These are phyloP conservation scores for Naso thynnoides DNA, from an alignment of 2,797 vertebrate species.

Conservation along the genomic window DNA sequence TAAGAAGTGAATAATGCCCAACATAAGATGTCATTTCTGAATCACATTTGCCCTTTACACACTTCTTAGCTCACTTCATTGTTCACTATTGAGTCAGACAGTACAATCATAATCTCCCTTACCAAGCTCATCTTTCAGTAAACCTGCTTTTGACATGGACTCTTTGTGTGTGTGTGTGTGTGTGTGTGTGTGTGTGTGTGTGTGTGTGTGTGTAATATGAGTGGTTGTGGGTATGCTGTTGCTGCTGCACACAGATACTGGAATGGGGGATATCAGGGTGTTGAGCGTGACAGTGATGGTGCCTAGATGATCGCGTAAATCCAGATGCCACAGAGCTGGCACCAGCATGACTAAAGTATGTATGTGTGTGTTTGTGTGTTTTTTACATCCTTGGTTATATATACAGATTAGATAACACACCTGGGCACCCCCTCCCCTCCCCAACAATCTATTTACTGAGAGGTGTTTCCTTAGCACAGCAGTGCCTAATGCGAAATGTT, in stretches of 20 bases:
- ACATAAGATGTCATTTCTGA: conserved; percentile 32
- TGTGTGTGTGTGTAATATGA: conserved; percentile 30
- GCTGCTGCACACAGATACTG: conserved; percentile 12
- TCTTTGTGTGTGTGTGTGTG: conserved; percentile 25
- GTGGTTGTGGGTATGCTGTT: conserved; percentile 25
- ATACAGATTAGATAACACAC: conserved; percentile 49
- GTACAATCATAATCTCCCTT: conserved; percentile 29
- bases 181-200: conserved; percentile 25
- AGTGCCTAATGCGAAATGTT: background rate
- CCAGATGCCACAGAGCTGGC: conserved; percentile 6
- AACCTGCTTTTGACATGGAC: conserved; percentile 51
- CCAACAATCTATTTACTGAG: background rate
- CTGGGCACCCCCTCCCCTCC: conserved; percentile 2
- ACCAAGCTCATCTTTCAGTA: conserved; percentile 55
- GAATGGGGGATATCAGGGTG: conserved; percentile 39
- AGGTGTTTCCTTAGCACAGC: background rate
- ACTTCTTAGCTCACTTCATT: conserved; percentile 36
- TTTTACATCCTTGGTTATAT: background rate
- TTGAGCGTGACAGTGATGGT: conserved; percentile 43
- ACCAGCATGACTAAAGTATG: conserved; percentile 29
- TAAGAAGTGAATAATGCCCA: background rate
- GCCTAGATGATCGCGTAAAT: conserved; percentile 38
- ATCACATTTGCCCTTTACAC: conserved; percentile 33
- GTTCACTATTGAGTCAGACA: conserved; percentile 59
- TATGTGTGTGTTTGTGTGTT: conserved; percentile 18